These are phyloP conservation scores for Drosophila merina DNA, from an alignment of 2,888 invertebrate species.

Conservation along the genomic window DNA sequence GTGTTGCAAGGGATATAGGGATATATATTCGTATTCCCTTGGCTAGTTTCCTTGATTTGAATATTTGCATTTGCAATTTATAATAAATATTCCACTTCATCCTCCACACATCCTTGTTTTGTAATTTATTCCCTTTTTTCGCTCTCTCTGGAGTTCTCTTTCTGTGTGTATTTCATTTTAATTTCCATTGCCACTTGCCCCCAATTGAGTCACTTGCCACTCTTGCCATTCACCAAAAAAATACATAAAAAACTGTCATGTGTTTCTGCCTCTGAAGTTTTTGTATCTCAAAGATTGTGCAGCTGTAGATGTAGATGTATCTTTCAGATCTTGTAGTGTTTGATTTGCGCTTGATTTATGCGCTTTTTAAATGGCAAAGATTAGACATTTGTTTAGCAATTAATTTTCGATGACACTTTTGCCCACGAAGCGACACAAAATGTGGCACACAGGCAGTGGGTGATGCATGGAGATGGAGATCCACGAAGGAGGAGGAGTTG, in stretches of 20 bases:
- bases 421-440: constrained; percentile 31
- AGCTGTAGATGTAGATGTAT: neutral
- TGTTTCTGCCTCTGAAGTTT: constrained; percentile 35
- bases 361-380: constrained; percentile 79
- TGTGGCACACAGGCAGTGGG: constrained; percentile 1
- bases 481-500: neutral
- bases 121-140: constrained; percentile 14
- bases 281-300: constrained; percentile 7
- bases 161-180: constrained; percentile 30
- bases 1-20: no score
- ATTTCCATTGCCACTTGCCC: constrained; percentile 49
- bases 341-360: constrained; percentile 77
- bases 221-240: constrained; percentile 28
- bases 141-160: neutral
- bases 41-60: constrained; percentile 13
- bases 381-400: constrained; percentile 81
- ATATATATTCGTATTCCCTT: neutral
- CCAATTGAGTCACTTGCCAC: constrained; percentile 42
- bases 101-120: constrained; percentile 8
- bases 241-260: constrained; percentile 44
- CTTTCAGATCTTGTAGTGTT: constrained; percentile 41
- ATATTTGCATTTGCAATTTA: constrained; percentile 17
- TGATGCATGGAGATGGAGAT: no score
- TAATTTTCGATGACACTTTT: constrained; percentile 75
- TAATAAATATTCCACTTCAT: constrained; percentile 8